Evolutionary conservation across 2,797 vertebrate species (phyloP).

Genomic region (Squalus acanthias): DNA sequence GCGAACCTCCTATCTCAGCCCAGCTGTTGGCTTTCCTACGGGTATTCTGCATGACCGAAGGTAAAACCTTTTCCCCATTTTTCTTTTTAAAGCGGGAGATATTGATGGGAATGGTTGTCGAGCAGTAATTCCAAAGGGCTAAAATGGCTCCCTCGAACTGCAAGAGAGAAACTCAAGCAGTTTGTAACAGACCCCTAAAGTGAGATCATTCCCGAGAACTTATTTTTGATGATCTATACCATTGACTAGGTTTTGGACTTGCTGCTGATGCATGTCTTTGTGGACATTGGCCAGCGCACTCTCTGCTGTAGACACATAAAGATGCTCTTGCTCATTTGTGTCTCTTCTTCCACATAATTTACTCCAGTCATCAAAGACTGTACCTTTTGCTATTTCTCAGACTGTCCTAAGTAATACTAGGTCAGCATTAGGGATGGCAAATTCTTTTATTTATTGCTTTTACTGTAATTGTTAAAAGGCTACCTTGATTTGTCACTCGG

Average conservation of each 20-base stretch:
- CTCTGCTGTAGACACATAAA: not conserved
- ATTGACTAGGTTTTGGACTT: not conserved
- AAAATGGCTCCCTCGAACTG: not conserved
- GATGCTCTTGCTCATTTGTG: not conserved
- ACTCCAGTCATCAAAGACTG: conserved; percentile 5
- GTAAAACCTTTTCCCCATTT: conserved; percentile 56
- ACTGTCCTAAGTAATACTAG: conserved; percentile 8
- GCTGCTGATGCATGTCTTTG: conserved; percentile 14
- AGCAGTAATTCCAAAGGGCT: not conserved
- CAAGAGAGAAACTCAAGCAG: not conserved
- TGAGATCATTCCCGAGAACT: not conserved
- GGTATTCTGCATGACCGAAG: conserved; percentile 97
- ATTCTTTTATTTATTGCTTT: conserved; percentile 29
- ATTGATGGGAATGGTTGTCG: not conserved
- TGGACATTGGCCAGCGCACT: not conserved
- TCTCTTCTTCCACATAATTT: conserved; percentile 13
- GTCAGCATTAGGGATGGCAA: conserved; percentile 32
- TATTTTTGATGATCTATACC: not conserved
- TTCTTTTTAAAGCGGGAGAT: not conserved
- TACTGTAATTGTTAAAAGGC: conserved; percentile 33
- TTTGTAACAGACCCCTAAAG: not conserved
- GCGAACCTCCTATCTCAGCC: conserved; percentile 86
- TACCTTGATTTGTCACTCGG: conserved; percentile 14
- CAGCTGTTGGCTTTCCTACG: conserved; percentile 93
- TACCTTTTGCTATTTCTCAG: conserved; percentile 25